Evolutionary conservation across 53 echinoderm and acorn worm genomes (phyloP), one percentile per base, ranked within the genome.

Genomic region (Paelopatides confundens): DNA sequence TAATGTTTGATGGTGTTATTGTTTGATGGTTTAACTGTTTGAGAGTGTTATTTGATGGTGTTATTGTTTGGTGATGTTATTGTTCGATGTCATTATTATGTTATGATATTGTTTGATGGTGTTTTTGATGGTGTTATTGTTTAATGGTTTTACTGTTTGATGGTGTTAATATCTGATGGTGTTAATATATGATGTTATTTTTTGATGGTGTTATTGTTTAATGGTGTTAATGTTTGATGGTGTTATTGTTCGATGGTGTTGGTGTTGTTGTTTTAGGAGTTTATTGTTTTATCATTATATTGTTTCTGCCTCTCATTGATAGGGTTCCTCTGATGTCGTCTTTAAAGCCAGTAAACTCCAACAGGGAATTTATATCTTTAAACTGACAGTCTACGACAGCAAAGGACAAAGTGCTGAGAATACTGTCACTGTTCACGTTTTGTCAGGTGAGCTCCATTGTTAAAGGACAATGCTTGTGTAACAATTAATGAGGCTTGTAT

Each of bases 311-410:
- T 58, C 18, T 58, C 6, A 58, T 58, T 4, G 1, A 58, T 68
- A 96, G 96, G 97, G 97, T 54, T 90, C 97, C 2, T 88, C 92
- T 9, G 71, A 92, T 27, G 52, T 64, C n/a, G 88, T 90, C 30
- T 64, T 95, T 9, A 95, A 90, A 24, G 88, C 95, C 58, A 90
- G 90, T n/a, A 82, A 86, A 27, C 87, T 97, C 40, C 93, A 95
- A 48, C 93, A 97, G 62, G 97, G 97, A 0, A 93, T 88, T 28
- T 97, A 97, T 47, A 92, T 89, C 58, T 97, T 94, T 89, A 70
- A 76, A 49, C 76, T 97, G 68, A 97, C 89, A 0, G 93, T 97
- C 5, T 93, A 87, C 29, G 97, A 97, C 65, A 35, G 76, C 34
- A 93, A 88, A 38, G 92, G 39, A 0, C 90, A 90, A 26, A 76